These are phyloP conservation scores for Luscinia megarhynchos DNA, from an alignment of 2,797 vertebrate species.

Conservation along the genomic window DNA sequence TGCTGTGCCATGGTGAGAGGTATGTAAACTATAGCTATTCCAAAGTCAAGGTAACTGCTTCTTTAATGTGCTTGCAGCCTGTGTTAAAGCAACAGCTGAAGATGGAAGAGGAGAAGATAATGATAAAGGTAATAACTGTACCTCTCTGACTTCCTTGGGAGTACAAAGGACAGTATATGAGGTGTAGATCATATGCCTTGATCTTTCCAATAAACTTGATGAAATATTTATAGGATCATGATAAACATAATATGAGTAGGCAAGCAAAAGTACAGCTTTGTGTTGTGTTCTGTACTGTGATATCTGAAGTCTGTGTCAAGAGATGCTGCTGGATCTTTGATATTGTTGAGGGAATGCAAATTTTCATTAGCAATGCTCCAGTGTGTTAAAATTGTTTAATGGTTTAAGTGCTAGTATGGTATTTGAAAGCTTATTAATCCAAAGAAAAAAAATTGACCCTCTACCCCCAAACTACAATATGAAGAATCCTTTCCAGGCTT, in stretches of 20 bases:
- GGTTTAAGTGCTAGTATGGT: not conserved
- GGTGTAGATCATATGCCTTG: not conserved
- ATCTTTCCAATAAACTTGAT: not conserved
- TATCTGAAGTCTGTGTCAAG: not conserved
- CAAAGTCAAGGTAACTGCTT: not conserved
- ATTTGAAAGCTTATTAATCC: not conserved
- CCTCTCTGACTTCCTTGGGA: not conserved
- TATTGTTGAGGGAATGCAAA: not conserved
- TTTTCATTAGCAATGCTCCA: not conserved
- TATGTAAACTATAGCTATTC: not conserved
- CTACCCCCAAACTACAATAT: not conserved
- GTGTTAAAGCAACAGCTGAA: not conserved
- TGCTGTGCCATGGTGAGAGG: not conserved
- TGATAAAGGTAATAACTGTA: not conserved
- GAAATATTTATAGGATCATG: not conserved
- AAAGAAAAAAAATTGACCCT: not conserved
- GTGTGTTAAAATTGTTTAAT: not conserved
- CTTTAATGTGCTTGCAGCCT: not conserved
- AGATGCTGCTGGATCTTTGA: not conserved
- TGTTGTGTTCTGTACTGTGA: not conserved
- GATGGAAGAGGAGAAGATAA: not conserved
- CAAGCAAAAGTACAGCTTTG: not conserved
- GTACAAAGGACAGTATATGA: not conserved
- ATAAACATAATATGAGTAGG: not conserved
- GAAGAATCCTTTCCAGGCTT: not conserved